A percentile compares a stretch with the other conserved stretches of the same genome.
Conservation (phyloP, 2,888 invertebrate species). For the Agriotes lineatus region DNA sequence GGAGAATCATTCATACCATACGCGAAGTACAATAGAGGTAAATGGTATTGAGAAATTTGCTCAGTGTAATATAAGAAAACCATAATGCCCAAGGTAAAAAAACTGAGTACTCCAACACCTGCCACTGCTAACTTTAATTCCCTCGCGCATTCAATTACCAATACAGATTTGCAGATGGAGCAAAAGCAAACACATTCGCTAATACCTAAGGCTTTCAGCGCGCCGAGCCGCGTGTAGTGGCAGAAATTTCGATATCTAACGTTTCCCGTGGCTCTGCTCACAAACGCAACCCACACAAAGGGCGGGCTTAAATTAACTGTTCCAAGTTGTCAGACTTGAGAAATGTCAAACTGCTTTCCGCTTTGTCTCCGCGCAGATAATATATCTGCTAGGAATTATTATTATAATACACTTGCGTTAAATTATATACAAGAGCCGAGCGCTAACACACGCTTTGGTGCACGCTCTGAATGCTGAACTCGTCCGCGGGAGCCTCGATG, state of each 20-base stretch:
- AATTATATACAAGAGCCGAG: constrained; percentile 25
- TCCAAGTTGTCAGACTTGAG: constrained; percentile 35
- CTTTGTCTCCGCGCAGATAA: constrained; percentile 35
- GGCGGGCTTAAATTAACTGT: constrained; percentile 36
- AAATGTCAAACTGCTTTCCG: constrained; percentile 38
- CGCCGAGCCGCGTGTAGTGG: neutral
- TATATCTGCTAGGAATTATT: constrained; percentile 36
- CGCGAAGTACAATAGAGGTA: too few relatives aligned
- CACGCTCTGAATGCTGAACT: constrained; percentile 9
- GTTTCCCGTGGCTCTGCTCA: constrained; percentile 21
- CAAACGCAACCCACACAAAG: constrained; percentile 37
- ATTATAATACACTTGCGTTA: constrained; percentile 28
- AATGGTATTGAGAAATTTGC: too few relatives aligned
- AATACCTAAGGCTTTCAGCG: constrained; percentile 9
- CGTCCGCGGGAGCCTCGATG: neutral
- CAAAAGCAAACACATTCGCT: constrained; percentile 21
- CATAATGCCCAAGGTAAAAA: too few relatives aligned
- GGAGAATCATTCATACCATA: too few relatives aligned
- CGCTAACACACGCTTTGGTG: constrained; percentile 26
- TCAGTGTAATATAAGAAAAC: too few relatives aligned
- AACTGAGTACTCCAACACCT: too few relatives aligned
- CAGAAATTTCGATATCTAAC: constrained; percentile 30
- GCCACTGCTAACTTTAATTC: too few relatives aligned
- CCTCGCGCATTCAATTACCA: too few relatives aligned
- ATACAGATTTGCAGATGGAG: constrained; percentile 2